These are phyloP conservation scores for Caenorhabditis latens DNA, from an alignment of 1,140 invertebrate species.

Conservation along the genomic window DNA sequence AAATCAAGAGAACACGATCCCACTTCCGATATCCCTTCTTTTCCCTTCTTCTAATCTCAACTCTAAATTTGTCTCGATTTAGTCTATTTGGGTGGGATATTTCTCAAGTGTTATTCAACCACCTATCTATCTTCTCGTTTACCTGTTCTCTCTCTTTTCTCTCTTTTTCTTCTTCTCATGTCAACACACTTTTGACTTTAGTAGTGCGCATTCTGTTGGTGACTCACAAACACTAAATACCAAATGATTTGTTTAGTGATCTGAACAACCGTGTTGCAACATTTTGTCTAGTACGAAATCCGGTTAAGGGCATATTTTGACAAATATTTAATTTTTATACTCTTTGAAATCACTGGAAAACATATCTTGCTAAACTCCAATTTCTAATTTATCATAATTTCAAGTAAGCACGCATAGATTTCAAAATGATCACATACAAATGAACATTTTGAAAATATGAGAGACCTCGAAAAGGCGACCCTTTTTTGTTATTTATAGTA, in stretches of 20 bases:
- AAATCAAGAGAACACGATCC: constrained; percentile 33
- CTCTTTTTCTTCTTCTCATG: constrained; percentile 22
- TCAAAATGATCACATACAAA: too few relatives aligned
- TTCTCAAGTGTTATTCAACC: constrained; percentile 50
- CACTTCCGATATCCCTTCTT: constrained; percentile 59
- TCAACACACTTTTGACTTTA: constrained; percentile 46
- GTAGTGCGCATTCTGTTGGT: constrained; percentile 18
- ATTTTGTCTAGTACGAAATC: background rate
- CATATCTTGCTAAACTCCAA: too few relatives aligned
- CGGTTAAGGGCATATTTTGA: too few relatives aligned
- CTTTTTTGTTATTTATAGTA: too few relatives aligned
- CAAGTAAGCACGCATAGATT: too few relatives aligned
- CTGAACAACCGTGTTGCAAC: background rate
- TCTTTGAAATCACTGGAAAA: too few relatives aligned
- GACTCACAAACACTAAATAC: constrained; percentile 48
- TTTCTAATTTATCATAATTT: too few relatives aligned
- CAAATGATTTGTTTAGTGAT: constrained; percentile 17
- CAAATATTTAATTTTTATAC: too few relatives aligned
- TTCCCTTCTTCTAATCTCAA: constrained; percentile 58
- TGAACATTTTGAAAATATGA: too few relatives aligned
- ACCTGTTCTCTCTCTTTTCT: constrained; percentile 62
- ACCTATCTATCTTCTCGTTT: constrained; percentile 67
- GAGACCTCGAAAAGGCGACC: too few relatives aligned
- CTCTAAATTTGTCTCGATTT: constrained; percentile 58
- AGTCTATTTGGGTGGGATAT: background rate